These are phyloP conservation scores for Plagodis pulveraria DNA, from an alignment of 2,888 invertebrate species.

Conservation along the genomic window DNA sequence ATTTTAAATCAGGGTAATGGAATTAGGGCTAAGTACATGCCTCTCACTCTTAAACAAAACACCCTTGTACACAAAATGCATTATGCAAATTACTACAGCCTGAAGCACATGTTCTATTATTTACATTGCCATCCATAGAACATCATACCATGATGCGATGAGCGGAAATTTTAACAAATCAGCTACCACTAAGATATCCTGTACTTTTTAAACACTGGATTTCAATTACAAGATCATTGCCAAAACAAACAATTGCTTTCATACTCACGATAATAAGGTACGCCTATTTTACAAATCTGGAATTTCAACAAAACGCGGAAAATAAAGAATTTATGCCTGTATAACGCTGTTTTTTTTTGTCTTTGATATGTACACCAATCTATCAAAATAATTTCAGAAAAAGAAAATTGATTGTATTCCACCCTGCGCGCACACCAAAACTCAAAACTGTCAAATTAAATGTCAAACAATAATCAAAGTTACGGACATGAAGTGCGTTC, in stretches of 20 bases:
- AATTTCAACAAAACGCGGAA: slow-evolving; percentile 10
- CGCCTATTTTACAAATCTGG: slow-evolving; percentile 22
- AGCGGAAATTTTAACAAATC: not conserved
- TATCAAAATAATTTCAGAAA: slow-evolving; percentile 36
- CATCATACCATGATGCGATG: not conserved
- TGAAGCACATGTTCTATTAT: no score
- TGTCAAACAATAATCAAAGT: no score
- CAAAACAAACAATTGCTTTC: slow-evolving; percentile 36
- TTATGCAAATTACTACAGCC: no score
- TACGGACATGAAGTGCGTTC: no score
- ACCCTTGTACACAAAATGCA: no score
- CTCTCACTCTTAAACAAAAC: no score
- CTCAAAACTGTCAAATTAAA: slow-evolving; percentile 21
- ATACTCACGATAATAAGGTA: slow-evolving; percentile 31
- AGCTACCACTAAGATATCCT: slow-evolving; percentile 4
- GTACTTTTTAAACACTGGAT: slow-evolving; percentile 9
- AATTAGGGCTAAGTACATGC: no score
- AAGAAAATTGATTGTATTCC: slow-evolving; percentile 32
- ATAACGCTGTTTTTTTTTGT: slow-evolving; percentile 35
- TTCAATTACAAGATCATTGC: slow-evolving; percentile 27
- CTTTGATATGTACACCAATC: slow-evolving; percentile 21
- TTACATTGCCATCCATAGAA: no score
- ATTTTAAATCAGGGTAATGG: no score
- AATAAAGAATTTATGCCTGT: slow-evolving; percentile 26
- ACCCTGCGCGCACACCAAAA: slow-evolving; percentile 23